Conservation (phyloP, 2,888 invertebrate genomes). For the Drosophila fulvimacula region DNA sequence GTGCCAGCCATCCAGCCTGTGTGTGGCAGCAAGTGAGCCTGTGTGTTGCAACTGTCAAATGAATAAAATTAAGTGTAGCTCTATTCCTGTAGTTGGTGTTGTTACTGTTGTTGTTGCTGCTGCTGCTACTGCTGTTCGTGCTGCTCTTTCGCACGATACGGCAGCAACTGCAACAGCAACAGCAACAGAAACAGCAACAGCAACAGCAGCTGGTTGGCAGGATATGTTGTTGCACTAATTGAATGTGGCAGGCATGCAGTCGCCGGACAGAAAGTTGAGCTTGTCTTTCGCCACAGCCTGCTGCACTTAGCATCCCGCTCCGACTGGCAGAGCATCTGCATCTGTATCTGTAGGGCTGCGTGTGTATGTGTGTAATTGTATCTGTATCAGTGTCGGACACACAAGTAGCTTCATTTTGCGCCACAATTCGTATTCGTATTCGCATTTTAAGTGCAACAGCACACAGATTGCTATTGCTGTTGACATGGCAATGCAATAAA, state of each 20-base stretch:
- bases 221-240: constrained; percentile 82
- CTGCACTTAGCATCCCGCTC: constrained; percentile 40
- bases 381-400: constrained; percentile 60
- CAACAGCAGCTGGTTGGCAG: constrained; percentile 72
- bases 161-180: constrained; percentile 32
- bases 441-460: constrained; percentile 79
- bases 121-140: constrained; percentile 41
- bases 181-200: constrained; percentile 8
- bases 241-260: constrained; percentile 77
- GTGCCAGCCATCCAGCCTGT: constrained; percentile 43
- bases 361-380: constrained; percentile 26
- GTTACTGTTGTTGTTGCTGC: constrained; percentile 38
- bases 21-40: constrained; percentile 62
- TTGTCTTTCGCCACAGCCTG: constrained; percentile 54
- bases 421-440: constrained; percentile 74
- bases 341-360: constrained; percentile 6
- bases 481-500: constrained; percentile 82
- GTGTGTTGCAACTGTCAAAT: constrained; percentile 78
- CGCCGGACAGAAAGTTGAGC: constrained; percentile 58
- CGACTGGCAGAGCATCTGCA: constrained; percentile 9
- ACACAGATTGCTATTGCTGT: constrained; percentile 78
- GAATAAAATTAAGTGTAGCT: constrained; percentile 82
- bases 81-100: constrained; percentile 54
- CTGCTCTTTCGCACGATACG: constrained; percentile 31
- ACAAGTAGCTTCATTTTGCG: constrained; percentile 79